These are phyloP conservation scores for Australoheros facetus DNA, from an alignment of 2,797 vertebrate species.

Conservation along the genomic window DNA sequence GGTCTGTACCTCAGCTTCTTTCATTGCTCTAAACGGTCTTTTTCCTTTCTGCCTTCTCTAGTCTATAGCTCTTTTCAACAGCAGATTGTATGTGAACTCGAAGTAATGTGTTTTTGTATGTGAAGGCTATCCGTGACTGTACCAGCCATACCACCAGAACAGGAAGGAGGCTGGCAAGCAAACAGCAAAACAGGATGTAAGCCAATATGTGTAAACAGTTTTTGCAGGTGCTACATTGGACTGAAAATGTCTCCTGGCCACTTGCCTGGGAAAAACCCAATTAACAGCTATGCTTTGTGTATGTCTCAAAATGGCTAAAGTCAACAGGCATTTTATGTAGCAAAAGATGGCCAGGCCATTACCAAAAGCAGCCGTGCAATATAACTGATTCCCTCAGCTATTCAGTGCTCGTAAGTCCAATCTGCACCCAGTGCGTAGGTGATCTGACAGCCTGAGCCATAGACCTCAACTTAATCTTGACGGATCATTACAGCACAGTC, in stretches of 20 bases:
- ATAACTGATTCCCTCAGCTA: background rate
- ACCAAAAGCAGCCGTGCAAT: constrained; percentile 23
- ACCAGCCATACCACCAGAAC: constrained; percentile 45
- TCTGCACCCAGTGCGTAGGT: constrained; percentile 1
- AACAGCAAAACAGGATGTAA: constrained; percentile 78
- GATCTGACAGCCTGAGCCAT: constrained; percentile 21
- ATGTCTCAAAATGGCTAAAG: constrained; percentile 52
- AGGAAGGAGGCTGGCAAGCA: constrained; percentile 73
- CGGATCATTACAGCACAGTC: constrained; percentile 32
- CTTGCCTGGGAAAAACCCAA: constrained; percentile 69
- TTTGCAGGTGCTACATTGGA: constrained; percentile 65
- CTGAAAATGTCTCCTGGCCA: constrained; percentile 59
- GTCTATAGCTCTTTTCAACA: constrained; percentile 31
- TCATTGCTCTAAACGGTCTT: constrained; percentile 45
- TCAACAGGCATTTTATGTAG: constrained; percentile 41
- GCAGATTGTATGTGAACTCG: constrained; percentile 25
- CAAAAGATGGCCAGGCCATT: constrained; percentile 37
- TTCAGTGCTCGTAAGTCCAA: background rate
- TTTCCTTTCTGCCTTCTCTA: constrained; percentile 20
- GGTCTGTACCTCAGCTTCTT: constrained; percentile 42
- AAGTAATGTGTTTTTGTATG: constrained; percentile 23
- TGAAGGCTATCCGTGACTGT: constrained; percentile 42
- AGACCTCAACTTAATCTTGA: constrained; percentile 20
- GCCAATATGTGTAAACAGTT: constrained; percentile 61
- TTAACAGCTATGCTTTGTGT: constrained; percentile 62